A percentile compares a stretch with the other conserved stretches of the same genome.
Evolutionary conservation across 2,888 invertebrate genomes (phyloP).

Genomic region (Steinernema hermaphroditum): DNA sequence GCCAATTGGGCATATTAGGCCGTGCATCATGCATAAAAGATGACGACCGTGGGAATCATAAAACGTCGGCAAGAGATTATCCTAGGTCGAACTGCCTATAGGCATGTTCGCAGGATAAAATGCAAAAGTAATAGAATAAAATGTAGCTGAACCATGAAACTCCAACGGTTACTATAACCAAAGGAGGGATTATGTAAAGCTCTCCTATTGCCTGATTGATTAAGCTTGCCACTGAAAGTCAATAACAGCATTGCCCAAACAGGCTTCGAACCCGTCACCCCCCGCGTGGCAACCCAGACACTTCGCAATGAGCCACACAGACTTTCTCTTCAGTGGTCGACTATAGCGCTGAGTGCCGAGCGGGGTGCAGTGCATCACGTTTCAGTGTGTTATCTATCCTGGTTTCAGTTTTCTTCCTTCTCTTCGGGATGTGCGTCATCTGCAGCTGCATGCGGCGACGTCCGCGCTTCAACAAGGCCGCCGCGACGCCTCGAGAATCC

Average conservation of each 20-base stretch:
- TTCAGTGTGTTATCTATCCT: too few relatives aligned
- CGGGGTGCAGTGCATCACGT: too few relatives aligned
- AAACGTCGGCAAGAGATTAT: too few relatives aligned
- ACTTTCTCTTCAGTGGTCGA: too few relatives aligned
- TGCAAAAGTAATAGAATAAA: background rate
- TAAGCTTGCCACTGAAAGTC: slow-evolving; percentile 14
- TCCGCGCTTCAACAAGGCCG: slow-evolving; percentile 44
- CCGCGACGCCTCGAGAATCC: background rate
- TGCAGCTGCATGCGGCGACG: slow-evolving; percentile 57
- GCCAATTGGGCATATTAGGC: too few relatives aligned
- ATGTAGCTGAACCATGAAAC: slow-evolving; percentile 28
- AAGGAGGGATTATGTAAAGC: slow-evolving; percentile 28
- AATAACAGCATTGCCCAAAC: slow-evolving; percentile 29
- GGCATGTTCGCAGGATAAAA: too few relatives aligned
- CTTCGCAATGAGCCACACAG: background rate
- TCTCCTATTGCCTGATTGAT: background rate
- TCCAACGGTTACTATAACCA: slow-evolving; percentile 8
- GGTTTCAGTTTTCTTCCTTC: slow-evolving; percentile 59
- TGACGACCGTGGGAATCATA: too few relatives aligned
- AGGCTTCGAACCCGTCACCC: slow-evolving; percentile 15
- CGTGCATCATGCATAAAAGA: too few relatives aligned
- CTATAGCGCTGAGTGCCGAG: too few relatives aligned
- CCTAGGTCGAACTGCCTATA: too few relatives aligned
- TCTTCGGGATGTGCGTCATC: slow-evolving; percentile 61
- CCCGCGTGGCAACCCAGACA: background rate